Evolutionary conservation across 2,113 vertebrate genomes (phyloP), one percentile per base, ranked within the genome.

Genomic region (Petromus typicus): DNA sequence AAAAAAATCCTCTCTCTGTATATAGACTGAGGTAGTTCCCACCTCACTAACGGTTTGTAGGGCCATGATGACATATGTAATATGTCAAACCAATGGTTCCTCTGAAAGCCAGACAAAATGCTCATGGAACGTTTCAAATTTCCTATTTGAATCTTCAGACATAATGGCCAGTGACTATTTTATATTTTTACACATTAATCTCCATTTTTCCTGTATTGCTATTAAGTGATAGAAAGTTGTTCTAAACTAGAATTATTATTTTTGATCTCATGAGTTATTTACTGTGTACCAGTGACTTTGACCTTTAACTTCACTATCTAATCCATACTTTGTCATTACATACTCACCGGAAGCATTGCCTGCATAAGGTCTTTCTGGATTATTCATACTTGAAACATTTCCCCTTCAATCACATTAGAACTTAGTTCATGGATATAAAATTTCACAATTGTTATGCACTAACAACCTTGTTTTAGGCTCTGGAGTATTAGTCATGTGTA

Each of bases 401-500:
- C 73, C 18, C 11, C 5, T 75, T 66, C 23, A 87, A 11, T 25
- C 25, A 23, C 5, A n/a, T 22, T 63, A 75, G 79, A 93, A 71
- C 89, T 80, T 86, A 95, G 94, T 94, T 95, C 37, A 83, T 37
- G 10, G 27, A 82, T 94, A 37, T 34, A 78, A 81, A 71, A n/a
- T 85, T 95, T 93, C 81, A 81, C 79, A 63, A 57, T 90, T 91
- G 32, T 91, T 92, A 51, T 27, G 5, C 43, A 57, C 27, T 75
- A 54, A 78, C 89, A 94, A 78, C 32, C 66, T 91, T 93, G 48
- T 32, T 91, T 32, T 91, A 17, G 9, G 69, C 11, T 11, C 48
- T 88, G 23, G 2, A 80, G 40, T 89, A 93, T 92, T 85, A 94
- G 57, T 87, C 67, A 87, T 80, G 20, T 5, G 13, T 90, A 43